Evolutionary conservation across 2,888 invertebrate genomes (phyloP), one percentile per base, ranked within the genome.

Genomic region (Aleiodes leptofemur): DNA sequence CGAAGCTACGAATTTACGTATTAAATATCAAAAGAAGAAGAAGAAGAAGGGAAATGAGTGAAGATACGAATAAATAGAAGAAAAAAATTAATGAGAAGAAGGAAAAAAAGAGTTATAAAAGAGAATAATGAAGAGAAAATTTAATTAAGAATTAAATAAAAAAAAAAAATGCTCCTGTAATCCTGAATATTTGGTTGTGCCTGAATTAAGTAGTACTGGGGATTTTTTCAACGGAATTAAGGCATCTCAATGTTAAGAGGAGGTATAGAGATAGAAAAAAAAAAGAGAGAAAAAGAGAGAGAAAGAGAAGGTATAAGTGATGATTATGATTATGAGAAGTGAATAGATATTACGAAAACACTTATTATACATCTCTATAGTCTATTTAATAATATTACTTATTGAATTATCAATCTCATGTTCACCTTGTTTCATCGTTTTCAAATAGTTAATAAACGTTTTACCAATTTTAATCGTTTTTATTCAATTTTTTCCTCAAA

Each of bases 391-490:
- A 86, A 86, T 87, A 88, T 86, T 87, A 88, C 86, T 86, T 88
- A 88, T 87, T 87, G 86, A 88, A 88, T 88, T 87, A 88, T 86
- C 87, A 88, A 88, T 87, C 86, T 87, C 88, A 88, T 88, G 88
- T 88, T 88, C 87, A 88, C 87, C 85, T 88, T 88, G 88, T 87
- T 88, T 88, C 87, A 86, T 88, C 88, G 88, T 88, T 88, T 88
- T 87, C 86, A 87, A 88, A 87, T 88, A 88, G 88, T 88, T 88
- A 88, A 88, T 88, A 88, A 88, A 88, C 88, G 88, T 88, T 88
- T 88, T 88, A 88, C 86, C 88, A 88, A 88, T 88, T 88, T 88
- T 88, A 88, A 73, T 43, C 31, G n/a, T 53, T 70, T 53, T 70
- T 69, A n/a, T 29, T 23, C 38, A 16, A 56, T 34, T 34, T 34